These are phyloP conservation scores for Amia ocellicauda DNA, from an alignment of 2,113 vertebrate species.

Conservation along the genomic window DNA sequence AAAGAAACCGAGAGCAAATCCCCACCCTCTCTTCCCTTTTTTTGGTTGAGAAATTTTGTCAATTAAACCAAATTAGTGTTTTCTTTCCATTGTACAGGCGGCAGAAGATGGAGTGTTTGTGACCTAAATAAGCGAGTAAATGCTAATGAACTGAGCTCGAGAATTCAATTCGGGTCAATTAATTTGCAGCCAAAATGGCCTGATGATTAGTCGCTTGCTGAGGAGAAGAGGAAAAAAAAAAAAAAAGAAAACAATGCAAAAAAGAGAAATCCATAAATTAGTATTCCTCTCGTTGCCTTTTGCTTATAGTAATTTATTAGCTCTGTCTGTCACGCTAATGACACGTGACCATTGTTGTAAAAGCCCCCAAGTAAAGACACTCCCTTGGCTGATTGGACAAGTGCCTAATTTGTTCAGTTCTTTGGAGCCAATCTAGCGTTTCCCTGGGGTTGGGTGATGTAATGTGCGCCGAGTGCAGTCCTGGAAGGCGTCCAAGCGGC, in stretches of 20 bases:
- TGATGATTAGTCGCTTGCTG: slow-evolving; percentile 37
- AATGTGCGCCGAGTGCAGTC: slow-evolving; percentile 42
- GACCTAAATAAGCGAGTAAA: slow-evolving; percentile 40
- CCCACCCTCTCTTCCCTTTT: no score
- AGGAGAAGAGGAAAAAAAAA: slow-evolving; percentile 1
- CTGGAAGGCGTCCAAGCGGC: slow-evolving; percentile 57
- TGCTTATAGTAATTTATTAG: neutral
- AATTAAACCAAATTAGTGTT: slow-evolving; percentile 19
- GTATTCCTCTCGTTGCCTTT: slow-evolving; percentile 13
- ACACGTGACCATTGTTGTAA: slow-evolving; percentile 35
- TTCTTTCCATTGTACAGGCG: slow-evolving; percentile 20
- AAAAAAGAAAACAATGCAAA: no score
- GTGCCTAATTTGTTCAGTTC: slow-evolving; percentile 64
- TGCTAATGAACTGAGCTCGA: slow-evolving; percentile 34
- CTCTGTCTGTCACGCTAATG: slow-evolving; percentile 8
- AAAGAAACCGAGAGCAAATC: no score
- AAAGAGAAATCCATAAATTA: slow-evolving; percentile 29
- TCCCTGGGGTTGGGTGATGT: slow-evolving; percentile 58
- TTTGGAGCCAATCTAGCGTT: slow-evolving; percentile 51
- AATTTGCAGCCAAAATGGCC: slow-evolving; percentile 39
- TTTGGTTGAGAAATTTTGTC: slow-evolving; percentile 3
- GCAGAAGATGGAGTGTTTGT: slow-evolving; percentile 22
- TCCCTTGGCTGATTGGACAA: slow-evolving; percentile 53
- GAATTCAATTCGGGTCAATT: slow-evolving; percentile 47
- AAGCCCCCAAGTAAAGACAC: slow-evolving; percentile 37